Evolutionary conservation across 2,797 vertebrate genomes (phyloP).

Genomic region (Molossus alvarezi): DNA sequence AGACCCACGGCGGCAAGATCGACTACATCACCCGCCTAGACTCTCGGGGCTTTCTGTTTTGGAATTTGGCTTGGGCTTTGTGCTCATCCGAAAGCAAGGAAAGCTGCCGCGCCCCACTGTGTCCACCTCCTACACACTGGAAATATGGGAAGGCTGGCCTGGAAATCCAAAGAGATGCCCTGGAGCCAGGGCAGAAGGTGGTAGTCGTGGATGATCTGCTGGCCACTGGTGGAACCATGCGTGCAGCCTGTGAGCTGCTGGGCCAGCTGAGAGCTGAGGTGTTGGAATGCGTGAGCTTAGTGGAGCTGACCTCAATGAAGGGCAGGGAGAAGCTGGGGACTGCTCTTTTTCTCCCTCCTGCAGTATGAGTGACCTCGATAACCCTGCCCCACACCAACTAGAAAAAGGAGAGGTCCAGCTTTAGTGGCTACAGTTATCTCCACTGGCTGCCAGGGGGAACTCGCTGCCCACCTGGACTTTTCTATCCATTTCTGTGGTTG

Average conservation of each 20-base stretch:
- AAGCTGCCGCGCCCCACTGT: slow-evolving; percentile 95
- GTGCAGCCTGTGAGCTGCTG: slow-evolving; percentile 94
- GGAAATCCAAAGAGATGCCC: slow-evolving; percentile 94
- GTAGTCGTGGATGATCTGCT: slow-evolving; percentile 96
- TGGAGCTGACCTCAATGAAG: slow-evolving; percentile 92
- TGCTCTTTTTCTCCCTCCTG: slow-evolving; percentile 91
- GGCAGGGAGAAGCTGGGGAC: slow-evolving; percentile 91
- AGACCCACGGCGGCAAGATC: slow-evolving; percentile 80
- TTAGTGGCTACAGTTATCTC: not conserved
- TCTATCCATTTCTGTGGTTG: too few relatives aligned
- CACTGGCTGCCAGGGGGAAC: not conserved
- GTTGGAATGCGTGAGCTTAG: slow-evolving; percentile 93
- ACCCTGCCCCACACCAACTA: not conserved
- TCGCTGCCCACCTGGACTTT: not conserved
- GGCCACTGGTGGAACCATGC: slow-evolving; percentile 96
- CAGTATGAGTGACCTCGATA: slow-evolving; percentile 90
- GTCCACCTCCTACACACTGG: slow-evolving; percentile 92
- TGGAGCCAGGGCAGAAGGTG: slow-evolving; percentile 94
- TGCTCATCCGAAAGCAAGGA: slow-evolving; percentile 95
- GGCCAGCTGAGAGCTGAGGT: slow-evolving; percentile 91
- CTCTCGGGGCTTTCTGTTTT: slow-evolving; percentile 97
- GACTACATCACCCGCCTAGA: slow-evolving; percentile 92
- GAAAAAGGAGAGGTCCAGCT: not conserved
- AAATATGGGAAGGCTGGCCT: slow-evolving; percentile 96
- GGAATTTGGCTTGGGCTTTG: slow-evolving; percentile 94